Evolutionary conservation across 2,113 vertebrate genomes (phyloP).

Genomic region (Chlorodrepanis virens): DNA sequence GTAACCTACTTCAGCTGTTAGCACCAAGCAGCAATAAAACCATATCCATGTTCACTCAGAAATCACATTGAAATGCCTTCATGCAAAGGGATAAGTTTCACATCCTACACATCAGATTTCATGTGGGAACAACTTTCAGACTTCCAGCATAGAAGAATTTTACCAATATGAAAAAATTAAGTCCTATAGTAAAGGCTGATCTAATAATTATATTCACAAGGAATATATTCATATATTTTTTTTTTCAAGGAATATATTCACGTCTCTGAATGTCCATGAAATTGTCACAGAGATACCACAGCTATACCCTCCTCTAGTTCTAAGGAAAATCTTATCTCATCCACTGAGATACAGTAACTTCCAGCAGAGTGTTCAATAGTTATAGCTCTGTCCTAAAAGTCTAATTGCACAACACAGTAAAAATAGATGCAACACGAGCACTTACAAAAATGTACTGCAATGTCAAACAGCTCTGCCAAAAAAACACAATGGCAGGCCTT

Average conservation of each 20-base stretch:
- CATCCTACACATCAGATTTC: background rate
- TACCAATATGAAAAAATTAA: background rate
- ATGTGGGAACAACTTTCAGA: background rate
- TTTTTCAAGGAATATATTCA: no score
- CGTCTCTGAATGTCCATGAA: background rate
- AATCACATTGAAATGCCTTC: background rate
- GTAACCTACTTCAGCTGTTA: background rate
- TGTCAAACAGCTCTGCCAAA: background rate
- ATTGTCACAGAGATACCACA: background rate
- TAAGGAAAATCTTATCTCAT: background rate
- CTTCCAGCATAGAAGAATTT: background rate
- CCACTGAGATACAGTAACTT: background rate
- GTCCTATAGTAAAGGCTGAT: background rate
- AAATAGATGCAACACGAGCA: conserved; percentile 4
- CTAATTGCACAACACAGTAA: conserved; percentile 27
- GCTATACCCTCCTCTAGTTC: background rate
- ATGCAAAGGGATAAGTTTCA: background rate
- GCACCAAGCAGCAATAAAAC: background rate
- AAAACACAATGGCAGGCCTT: conserved; percentile 16
- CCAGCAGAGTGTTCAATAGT: background rate
- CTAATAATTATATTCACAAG: background rate
- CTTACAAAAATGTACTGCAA: conserved; percentile 10
- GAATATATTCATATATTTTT: background rate
- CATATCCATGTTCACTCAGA: background rate
- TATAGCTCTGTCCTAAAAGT: conserved; percentile 3